phyloP scores from a whole-genome alignment of 1,140 invertebrate species.

The Telenomus remus region DNA sequence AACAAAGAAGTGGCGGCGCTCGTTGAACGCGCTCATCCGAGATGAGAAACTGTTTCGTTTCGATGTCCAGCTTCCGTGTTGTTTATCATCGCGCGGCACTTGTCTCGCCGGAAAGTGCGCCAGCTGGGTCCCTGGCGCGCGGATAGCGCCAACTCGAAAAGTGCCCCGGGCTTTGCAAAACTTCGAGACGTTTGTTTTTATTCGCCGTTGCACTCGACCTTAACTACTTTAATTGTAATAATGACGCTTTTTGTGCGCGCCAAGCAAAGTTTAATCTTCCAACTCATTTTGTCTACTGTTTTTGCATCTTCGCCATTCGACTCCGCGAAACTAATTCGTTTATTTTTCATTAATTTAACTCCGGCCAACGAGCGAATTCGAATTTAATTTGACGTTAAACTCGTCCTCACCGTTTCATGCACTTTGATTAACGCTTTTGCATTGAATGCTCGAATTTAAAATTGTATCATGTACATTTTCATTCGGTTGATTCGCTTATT shows the following conservation, averaged over 20 bases:
- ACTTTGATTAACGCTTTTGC: no score
- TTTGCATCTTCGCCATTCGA: constrained; percentile 8
- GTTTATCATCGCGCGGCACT: constrained; percentile 55
- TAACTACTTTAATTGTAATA: constrained; percentile 42
- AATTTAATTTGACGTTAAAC: no score
- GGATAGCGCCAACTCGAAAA: constrained; percentile 10
- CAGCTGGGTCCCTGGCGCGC: constrained; percentile 29
- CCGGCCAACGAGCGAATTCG: no score
- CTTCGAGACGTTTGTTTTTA: constrained; percentile 18
- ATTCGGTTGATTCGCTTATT: no score
- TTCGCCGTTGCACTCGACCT: constrained; percentile 1
- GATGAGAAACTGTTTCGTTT: constrained; percentile 56
- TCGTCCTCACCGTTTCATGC: no score
- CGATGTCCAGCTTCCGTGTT: constrained; percentile 53
- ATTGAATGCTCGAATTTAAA: no score
- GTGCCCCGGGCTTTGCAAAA: constrained; percentile 10
- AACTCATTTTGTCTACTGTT: constrained; percentile 24
- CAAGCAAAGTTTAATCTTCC: constrained; percentile 11
- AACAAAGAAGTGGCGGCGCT: constrained; percentile 32
- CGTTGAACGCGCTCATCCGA: constrained; percentile 54
- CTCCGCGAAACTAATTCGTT: constrained; percentile 14
- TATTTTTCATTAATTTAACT: constrained; percentile 22
- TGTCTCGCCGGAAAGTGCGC: constrained; percentile 46
- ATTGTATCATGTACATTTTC: no score
- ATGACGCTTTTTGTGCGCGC: constrained; percentile 27